These are phyloP conservation scores for Struthidea cinerea DNA, from an alignment of 2,113 vertebrate genomes.

Conservation along the genomic window DNA sequence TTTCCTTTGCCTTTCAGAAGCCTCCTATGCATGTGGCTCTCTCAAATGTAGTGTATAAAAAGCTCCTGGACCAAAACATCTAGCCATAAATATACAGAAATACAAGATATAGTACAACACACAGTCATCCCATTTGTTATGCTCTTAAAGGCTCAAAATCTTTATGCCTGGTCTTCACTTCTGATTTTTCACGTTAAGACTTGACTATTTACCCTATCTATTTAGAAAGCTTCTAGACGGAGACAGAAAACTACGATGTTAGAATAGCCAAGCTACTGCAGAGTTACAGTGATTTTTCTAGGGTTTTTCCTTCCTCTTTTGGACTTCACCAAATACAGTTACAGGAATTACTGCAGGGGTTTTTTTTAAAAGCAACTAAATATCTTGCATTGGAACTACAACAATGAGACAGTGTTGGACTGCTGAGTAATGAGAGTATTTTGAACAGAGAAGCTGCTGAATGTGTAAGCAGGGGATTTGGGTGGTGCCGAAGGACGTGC, in stretches of 20 bases:
- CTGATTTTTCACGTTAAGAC: background rate
- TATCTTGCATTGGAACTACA: background rate
- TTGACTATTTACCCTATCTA: background rate
- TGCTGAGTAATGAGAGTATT: conserved; percentile 15
- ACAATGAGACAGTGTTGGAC: background rate
- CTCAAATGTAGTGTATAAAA: background rate
- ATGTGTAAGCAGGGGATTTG: background rate
- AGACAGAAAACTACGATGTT: background rate
- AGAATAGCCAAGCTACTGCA: background rate
- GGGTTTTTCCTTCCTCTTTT: background rate
- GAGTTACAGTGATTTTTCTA: background rate
- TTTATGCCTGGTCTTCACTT: background rate
- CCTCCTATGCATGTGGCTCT: background rate
- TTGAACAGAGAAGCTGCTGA: background rate
- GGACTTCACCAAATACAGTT: background rate
- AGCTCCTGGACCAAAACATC: background rate
- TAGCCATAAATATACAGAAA: background rate
- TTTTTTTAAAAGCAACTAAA: background rate
- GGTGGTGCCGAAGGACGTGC: conserved; percentile 11
- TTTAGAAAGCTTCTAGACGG: background rate
- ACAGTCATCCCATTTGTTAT: background rate
- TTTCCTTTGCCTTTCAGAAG: too few species aligned
- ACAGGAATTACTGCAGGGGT: background rate
- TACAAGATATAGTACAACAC: background rate
- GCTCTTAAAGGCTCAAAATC: background rate